These are phyloP conservation scores for Desmophyllum pertusum DNA, from an alignment of 92 coral and sea anemone genomes.

Conservation along the genomic window DNA sequence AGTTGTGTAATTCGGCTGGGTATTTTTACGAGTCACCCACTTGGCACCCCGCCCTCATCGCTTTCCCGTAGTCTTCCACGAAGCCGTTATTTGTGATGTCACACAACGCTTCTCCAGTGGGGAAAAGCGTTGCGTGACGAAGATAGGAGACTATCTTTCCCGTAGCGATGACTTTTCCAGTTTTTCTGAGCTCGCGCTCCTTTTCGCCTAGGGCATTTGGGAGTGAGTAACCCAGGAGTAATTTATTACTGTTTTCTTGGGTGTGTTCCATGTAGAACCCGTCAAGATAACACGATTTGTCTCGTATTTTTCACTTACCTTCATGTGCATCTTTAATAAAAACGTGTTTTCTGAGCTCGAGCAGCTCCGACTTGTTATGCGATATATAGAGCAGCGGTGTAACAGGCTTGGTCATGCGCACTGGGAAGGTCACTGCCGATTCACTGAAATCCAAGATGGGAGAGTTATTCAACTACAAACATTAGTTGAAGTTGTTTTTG, in stretches of 20 bases:
- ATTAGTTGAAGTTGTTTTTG: not conserved
- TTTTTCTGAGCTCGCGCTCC: too few relatives aligned
- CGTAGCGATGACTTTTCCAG: too few relatives aligned
- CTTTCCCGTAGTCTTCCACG: too few relatives aligned
- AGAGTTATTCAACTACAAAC: not conserved
- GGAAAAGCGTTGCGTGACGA: too few relatives aligned
- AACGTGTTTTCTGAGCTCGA: constrained; percentile 79
- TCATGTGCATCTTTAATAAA: constrained; percentile 92
- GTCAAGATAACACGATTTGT: not conserved
- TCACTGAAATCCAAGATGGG: not conserved
- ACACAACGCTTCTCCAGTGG: too few relatives aligned
- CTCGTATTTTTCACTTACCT: constrained; percentile 54
- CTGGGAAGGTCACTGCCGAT: constrained; percentile 77
- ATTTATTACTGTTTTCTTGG: not conserved
- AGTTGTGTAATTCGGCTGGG: too few relatives aligned
- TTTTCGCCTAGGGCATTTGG: too few relatives aligned
- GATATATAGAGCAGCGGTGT: constrained; percentile 96
- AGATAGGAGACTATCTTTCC: too few relatives aligned
- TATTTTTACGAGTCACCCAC: too few relatives aligned
- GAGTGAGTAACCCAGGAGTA: too few relatives aligned
- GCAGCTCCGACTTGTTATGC: constrained; percentile 85
- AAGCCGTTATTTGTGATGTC: too few relatives aligned
- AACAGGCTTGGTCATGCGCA: constrained; percentile 98
- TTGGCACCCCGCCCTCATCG: too few relatives aligned
- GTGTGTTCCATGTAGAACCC: not conserved